Conservation (phyloP, 2,113 vertebrate species). For the Burhinus oedicnemus region DNA sequence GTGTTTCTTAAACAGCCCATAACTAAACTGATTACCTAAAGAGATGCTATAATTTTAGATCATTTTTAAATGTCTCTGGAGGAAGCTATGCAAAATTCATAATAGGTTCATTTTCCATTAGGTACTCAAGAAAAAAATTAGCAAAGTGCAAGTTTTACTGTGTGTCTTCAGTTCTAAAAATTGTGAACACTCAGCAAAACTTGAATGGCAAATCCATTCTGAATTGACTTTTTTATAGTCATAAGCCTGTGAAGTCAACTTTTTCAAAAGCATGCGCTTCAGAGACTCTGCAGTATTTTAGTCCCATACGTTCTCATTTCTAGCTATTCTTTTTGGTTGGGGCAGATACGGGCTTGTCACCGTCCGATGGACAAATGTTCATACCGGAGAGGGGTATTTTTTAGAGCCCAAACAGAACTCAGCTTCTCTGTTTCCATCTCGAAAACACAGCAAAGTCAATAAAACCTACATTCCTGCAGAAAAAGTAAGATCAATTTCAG, state of each 20-base stretch:
- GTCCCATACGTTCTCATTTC: not conserved
- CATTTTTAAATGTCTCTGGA: conserved; percentile 15
- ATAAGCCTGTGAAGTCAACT: not conserved
- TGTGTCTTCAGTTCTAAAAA: not conserved
- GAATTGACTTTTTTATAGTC: not conserved
- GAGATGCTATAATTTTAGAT: not conserved
- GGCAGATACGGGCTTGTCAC: not conserved
- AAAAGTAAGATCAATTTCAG: not conserved
- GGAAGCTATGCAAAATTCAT: not conserved
- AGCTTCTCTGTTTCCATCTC: not conserved
- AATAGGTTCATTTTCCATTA: not conserved
- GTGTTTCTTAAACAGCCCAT: conserved; percentile 9
- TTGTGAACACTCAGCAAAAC: not conserved
- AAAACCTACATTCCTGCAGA: not conserved
- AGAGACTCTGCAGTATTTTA: not conserved
- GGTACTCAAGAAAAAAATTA: not conserved
- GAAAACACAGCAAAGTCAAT: not conserved
- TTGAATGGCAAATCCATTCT: not conserved
- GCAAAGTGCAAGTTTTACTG: not conserved
- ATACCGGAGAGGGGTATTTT: not conserved
- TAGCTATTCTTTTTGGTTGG: not conserved
- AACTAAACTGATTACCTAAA: conserved; percentile 22
- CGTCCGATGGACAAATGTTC: not conserved
- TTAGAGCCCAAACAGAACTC: not conserved
- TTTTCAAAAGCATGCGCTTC: not conserved